phyloP scores from a whole-genome alignment of 2,797 vertebrate genomes.

The Sebastes elongatus region DNA sequence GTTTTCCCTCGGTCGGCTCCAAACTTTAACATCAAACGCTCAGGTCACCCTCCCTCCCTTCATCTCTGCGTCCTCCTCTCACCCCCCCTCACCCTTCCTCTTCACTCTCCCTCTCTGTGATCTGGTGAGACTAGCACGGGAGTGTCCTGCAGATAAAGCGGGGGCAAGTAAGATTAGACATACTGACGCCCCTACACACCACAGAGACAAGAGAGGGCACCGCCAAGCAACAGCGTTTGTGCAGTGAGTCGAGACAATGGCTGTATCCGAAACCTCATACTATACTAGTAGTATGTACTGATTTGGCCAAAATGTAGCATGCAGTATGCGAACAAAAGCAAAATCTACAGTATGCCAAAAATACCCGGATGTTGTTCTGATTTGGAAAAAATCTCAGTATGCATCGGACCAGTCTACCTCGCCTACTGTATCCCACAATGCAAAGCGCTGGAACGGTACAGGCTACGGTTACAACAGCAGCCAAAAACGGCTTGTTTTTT shows the following conservation, averaged over 20 bases:
- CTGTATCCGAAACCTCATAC: too few relatives aligned
- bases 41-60: conserved; percentile 34
- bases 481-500: too few relatives aligned
- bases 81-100: neutral
- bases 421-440: too few relatives aligned
- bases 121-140: conserved; percentile 30
- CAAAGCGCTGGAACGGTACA: too few relatives aligned
- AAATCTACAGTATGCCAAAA: too few relatives aligned
- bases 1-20: conserved; percentile 43
- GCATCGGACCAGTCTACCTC: too few relatives aligned
- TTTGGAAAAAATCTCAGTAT: too few relatives aligned
- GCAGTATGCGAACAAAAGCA: too few relatives aligned
- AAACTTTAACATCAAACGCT: conserved; percentile 68
- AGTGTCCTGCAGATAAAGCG: conserved; percentile 52
- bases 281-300: too few relatives aligned
- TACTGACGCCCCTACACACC: conserved; percentile 31
- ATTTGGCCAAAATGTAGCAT: too few relatives aligned
- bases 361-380: too few relatives aligned
- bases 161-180: conserved; percentile 59
- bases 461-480: too few relatives aligned
- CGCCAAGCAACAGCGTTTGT: neutral
- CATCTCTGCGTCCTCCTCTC: conserved; percentile 25
- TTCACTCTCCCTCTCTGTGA: conserved; percentile 10
- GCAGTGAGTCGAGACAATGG: neutral
- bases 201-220: neutral